Evolutionary conservation across 2,797 vertebrate genomes (phyloP), one percentile per base, ranked within the genome.

Genomic region (Sciaenops ocellatus): DNA sequence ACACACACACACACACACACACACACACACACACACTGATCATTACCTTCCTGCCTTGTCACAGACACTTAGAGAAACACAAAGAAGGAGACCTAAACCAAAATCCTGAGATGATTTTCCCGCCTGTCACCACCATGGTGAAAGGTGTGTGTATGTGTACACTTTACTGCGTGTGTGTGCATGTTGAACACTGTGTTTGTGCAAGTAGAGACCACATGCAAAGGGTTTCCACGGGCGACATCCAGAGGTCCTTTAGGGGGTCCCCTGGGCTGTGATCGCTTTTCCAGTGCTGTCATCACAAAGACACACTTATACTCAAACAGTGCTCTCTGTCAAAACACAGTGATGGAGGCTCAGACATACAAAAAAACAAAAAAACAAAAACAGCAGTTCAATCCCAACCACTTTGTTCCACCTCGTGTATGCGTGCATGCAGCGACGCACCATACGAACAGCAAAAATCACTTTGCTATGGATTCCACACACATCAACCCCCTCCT

Each of bases 1-100:
- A 56, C 59, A 46, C 62, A 65, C 69, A 80, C 62, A 52, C 30
- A 72, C 69, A 24, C 66, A 51, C 78, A 78, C 69, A 84, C 61
- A 71, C 52, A 71, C 59, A 73, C 73, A 77, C 76, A 84, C 63
- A 83, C 74, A 60, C 48, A 69, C 77, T 51, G 47, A 78, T 84
- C 81, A 82, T 85, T 86, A 81, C 80, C 66, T 78, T 86, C 69
- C 84, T 85, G 78, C 51, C 75, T 84, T 89, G 91, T 94, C 93
- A 93, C 91, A 94, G 89, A 89, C 90, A 93, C 93, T 94, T 94
- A 77, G 85, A 92, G 87, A 94, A 94, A 93, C 89, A 95, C 91
- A 95, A 93, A 94, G 93, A 90, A 44, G 42, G 86, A 83, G 87
- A 89, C 86, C 84, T 85, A 63, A 87, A 86, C 89, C 67, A 78